Conservation (phyloP, 2,113 vertebrate genomes). For the Cariama cristata region DNA sequence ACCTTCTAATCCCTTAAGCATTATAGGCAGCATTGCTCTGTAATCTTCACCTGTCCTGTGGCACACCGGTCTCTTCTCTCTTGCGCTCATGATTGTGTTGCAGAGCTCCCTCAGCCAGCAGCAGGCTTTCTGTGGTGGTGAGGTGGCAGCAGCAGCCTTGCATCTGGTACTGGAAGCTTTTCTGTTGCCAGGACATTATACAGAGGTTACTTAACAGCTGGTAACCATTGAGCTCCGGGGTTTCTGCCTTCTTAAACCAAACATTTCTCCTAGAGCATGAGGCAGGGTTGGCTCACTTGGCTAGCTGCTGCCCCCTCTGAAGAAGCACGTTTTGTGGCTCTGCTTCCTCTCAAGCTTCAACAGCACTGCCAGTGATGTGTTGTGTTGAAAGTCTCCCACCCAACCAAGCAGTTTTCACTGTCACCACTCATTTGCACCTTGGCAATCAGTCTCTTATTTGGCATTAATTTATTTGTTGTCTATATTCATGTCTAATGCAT, state of each 20-base stretch:
- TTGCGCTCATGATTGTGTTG: background rate
- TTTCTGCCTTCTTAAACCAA: background rate
- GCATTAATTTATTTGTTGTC: slow-evolving; percentile 75
- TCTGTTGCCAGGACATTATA: background rate
- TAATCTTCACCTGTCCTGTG: background rate
- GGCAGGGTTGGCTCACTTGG: background rate
- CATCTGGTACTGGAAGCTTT: background rate
- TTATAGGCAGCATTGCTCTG: background rate
- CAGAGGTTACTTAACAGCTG: background rate
- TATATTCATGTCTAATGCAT: slow-evolving; percentile 35
- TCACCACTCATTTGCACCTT: slow-evolving; percentile 17
- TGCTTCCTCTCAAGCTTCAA: background rate
- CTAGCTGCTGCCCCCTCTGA: background rate
- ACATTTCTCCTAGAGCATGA: background rate
- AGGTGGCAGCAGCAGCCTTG: background rate
- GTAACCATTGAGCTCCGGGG: background rate
- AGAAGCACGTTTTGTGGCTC: background rate
- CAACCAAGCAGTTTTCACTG: background rate
- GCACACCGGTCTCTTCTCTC: background rate
- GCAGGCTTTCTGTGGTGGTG: background rate
- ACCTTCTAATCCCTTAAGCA: background rate
- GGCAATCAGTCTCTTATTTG: slow-evolving; percentile 29
- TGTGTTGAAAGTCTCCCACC: background rate
- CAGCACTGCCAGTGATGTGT: background rate
- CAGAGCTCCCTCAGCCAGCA: background rate